Evolutionary conservation across 1,140 invertebrate genomes (phyloP), one percentile per base, ranked within the genome.

Genomic region (Holcopasites calliopsidis): DNA sequence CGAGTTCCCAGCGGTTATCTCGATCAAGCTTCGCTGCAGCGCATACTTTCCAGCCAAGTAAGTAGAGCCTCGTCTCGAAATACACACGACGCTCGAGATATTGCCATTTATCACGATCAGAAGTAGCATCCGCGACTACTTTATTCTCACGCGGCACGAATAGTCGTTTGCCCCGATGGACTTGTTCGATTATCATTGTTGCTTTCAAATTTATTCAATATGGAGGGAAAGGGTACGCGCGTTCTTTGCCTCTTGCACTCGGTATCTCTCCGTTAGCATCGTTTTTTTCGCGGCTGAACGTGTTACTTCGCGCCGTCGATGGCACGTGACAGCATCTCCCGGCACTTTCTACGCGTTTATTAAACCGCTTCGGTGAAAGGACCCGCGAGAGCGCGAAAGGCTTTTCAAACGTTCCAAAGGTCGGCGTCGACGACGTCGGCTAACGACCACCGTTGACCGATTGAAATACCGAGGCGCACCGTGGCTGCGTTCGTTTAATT

Each of bases 291-390:
- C 44, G 58, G 42, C 40, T 18, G 52, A 55, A 58, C 70, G 26
- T 60, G 52, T 65, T 52, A 47, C 47, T 57, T 42, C 26, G 28
- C 50, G 38, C 50, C 28, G 16, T 52, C 58, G 42, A 74, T 61
- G 68, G 31, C 38, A 42, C 61, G 38, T 75, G 70, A 80, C 64
- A 75, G 52, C 26, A 11, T 44, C 35, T 31, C 58, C 35, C 42
- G 23, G 40, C 57, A 50, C 65, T 83, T 72, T 81, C 65, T 72
- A 70, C 66, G n/a, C 38, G 50, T 77, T 72, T 72, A 80, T 72
- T 69, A 80, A 77, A 71, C 57, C 28, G 50, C 70, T 44, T 31
- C 68, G 28, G 72, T 28, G 40, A 65, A 75, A 79, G 64, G 62
- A 73, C 71, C 61, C 62, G 31, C 18, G 54, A 2, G 54, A 38